These are phyloP conservation scores for Tetramorium simillimum DNA, from an alignment of 1,140 invertebrate genomes.

Conservation along the genomic window DNA sequence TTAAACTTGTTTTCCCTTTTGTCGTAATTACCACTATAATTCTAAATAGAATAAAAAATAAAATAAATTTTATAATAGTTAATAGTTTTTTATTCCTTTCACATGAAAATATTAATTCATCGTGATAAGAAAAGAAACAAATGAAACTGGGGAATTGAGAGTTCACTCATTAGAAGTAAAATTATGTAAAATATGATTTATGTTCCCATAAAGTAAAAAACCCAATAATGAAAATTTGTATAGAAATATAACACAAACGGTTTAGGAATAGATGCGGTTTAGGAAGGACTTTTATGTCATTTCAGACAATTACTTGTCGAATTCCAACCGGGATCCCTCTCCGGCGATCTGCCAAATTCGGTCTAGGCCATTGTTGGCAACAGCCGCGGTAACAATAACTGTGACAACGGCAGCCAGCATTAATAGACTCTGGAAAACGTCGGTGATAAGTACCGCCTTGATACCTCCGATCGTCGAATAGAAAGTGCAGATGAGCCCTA, in stretches of 20 bases:
- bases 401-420: constrained; percentile 92
- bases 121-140: background rate
- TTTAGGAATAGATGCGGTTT: background rate
- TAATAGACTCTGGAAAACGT: constrained; percentile 92
- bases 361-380: constrained; percentile 88
- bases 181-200: background rate
- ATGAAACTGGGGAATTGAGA: background rate
- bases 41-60: background rate
- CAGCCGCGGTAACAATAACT: constrained; percentile 90
- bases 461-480: constrained; percentile 95
- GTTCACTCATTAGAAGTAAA: background rate
- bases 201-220: background rate
- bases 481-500: constrained; percentile 93
- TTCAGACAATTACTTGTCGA: constrained; percentile 87
- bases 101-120: background rate
- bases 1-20: background rate
- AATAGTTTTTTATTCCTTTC: background rate
- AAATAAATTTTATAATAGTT: background rate
- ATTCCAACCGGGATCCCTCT: constrained; percentile 88
- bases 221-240: background rate
- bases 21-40: background rate
- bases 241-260: background rate
- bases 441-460: constrained; percentile 94
- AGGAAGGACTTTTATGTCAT: background rate
- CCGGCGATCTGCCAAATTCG: constrained; percentile 89